Evolutionary conservation across 2,888 invertebrate genomes (phyloP), one percentile per base, ranked within the genome.

Genomic region (Conchocele bisecta): DNA sequence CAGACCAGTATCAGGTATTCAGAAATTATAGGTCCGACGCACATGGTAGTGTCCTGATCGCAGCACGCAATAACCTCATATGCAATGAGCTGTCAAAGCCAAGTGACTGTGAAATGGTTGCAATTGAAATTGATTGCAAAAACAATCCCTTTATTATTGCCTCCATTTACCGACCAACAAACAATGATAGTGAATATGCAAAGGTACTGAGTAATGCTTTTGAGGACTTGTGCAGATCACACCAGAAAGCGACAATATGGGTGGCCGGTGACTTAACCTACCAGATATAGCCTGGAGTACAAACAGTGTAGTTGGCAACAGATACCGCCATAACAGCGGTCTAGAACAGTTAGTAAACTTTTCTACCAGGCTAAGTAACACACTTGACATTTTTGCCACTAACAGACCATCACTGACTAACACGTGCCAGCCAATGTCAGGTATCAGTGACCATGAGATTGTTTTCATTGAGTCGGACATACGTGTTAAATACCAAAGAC

Each of bases 391-490:
- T 22, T 56, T 56, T 35, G 33, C 31, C 11, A 33, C 54, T 11
- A 37, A 7, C 26, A 56, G 37, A 37, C 56, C 56, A 26, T 56
- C 56, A 2, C 24, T 56, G 5, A 31, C 4, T 35, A 24, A 44
- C 24, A 33, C 11, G 15, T 53, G 33, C 22, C 24, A 3, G 3
- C 17, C 53, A n/a, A 15, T 31, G n/a, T 37, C 53, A 5, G 26
- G 51, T 15, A 28, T 51, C 26, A 51, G 51, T 51, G 53, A 53
- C 53, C 53, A 53, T 33, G 53, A 53, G 31, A 33, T 20, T 20
- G 20, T 29, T 17, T 20, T n/a, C 22, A 20, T 29, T 13, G 35
- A 31, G 35, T 54, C 39, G 15, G n/a, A n/a, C n/a, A n/a, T n/a
- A n/a, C n/a, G 35, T 17, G 37, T 37, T 7, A 53, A 54, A 37